Evolutionary conservation across 2,113 vertebrate genomes (phyloP).

Genomic region (Taurulus bubalis): DNA sequence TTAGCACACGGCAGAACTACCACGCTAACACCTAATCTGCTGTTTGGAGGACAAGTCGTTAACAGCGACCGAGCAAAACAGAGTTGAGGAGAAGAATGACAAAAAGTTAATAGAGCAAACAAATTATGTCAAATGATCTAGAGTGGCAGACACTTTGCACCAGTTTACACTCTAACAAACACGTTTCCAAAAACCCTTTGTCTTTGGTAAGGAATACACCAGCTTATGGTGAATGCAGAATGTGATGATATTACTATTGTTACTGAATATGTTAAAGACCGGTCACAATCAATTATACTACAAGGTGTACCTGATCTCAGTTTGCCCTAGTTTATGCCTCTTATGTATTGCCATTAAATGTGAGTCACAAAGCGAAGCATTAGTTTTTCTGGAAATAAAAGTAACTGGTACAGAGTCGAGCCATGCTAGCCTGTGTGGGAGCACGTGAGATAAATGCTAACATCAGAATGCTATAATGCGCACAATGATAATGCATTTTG

Average conservation of each 20-base stretch:
- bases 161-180: constrained; percentile 35
- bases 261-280: neutral
- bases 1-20: constrained; percentile 14
- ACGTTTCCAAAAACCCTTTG: neutral
- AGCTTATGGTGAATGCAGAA: constrained; percentile 2
- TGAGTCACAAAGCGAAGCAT: neutral
- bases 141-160: constrained; percentile 31
- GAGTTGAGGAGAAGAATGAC: constrained; percentile 54
- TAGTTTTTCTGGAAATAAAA: neutral
- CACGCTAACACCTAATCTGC: constrained; percentile 50
- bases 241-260: neutral
- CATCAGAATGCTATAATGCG: neutral
- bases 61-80: constrained; percentile 49
- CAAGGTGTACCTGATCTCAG: neutral
- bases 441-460: neutral
- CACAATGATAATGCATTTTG: neutral
- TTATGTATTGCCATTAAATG: neutral
- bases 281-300: neutral
- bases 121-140: constrained; percentile 66
- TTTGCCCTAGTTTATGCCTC: neutral
- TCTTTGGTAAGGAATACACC: neutral
- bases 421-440: neutral
- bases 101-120: constrained; percentile 73
- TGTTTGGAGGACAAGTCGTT: constrained; percentile 65
- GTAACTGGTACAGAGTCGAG: neutral